Evolutionary conservation across 92 coral and sea anemone species (phyloP), one percentile per base, ranked within the genome.

Genomic region (Isaurus tuberculatus): DNA sequence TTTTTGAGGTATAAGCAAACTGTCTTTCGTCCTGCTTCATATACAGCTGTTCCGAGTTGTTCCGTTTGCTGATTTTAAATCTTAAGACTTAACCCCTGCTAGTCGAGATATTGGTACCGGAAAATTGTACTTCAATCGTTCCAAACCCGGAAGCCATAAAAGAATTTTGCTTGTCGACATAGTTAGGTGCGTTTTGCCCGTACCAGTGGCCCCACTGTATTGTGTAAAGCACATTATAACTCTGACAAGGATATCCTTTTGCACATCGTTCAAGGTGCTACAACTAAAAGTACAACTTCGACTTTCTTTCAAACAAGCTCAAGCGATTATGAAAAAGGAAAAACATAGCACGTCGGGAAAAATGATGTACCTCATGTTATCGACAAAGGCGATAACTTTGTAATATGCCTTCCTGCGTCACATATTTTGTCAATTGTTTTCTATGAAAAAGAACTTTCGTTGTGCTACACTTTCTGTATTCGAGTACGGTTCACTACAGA

Each of bases 341-440:
- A 68, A 68, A 34, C 67, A 68, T 11, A 68, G 73, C 51, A 34
- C 44, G 29, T 65, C 70, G 70, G 9, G 70, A 65, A 65, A 9
- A 65, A 65, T 65, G 70, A 26, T 65, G 70, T 65, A 65, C 70
- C 70, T 65, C 70, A 65, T 23, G 34, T 23, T 65, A 65, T 65
- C 70, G 70, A 65, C 70, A 65, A 65, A 65, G 70, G 70, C 70
- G 70, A 65, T 65, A 65, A 65, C 70, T 65, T 65, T 65, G 70
- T 65, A 0, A 65, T 65, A 65, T 65, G 70, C 70, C 36, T 65
- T 65, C 1, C 70, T 65, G 36, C 33, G 70, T 65, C 70, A 65
- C 70, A 65, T 65, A 65, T 65, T 65, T 65, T 60, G 66, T 60
- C 66, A 60, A 60, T 60, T 60, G 66, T 60, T 60, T 60, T 65